Evolutionary conservation across 2,888 invertebrate genomes (phyloP), one percentile per base, ranked within the genome.

Genomic region (Melieria omissa): DNA sequence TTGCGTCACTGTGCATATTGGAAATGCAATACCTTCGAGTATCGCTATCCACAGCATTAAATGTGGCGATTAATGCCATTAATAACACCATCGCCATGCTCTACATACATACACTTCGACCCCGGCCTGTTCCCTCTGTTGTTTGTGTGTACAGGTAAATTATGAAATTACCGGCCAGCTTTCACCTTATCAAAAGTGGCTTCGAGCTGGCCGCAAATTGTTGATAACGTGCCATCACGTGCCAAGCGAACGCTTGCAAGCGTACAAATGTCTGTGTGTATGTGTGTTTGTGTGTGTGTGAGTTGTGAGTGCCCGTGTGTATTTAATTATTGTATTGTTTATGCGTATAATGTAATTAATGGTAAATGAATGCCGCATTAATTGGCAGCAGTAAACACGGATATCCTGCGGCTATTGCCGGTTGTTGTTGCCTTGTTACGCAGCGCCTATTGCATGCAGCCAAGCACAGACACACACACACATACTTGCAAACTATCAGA

Each of bases 271-370:
- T n/a, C 42, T 49, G 49, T n/a, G 9, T 29, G 45, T 16, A 3
- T 6, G n/a, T 44, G 14, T 16, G 7, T 44, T 44, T 42, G 44
- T 61, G 42, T 47, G 8, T 16, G 52, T 16, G 29, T 58, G 16
- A 58, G 10, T 10, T 16, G 29, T 10, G 47, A 29, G 29, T 29
- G 16, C 3, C 29, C n/a, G 58, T 68, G 52, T 69, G 58, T 66
- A 65, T 68, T 68, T 73, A 73, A 74, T 75, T 70, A 61, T 73
- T 64, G 62, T 71, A 67, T 72, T 73, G 73, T 73, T 73, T 65
- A 65, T 64, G 71, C 71, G 42, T 73, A 73, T 75, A 72, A 75
- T 72, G 72, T 70, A 75, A 75, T 73, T 75, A 75, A 72, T 70
- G 72, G 69, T 42, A 70, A 72, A 66, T 75, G 70, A 73, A 73